Evolutionary conservation across 1,140 invertebrate species (phyloP).

Genomic region (Himalopsyche phryganea): DNA sequence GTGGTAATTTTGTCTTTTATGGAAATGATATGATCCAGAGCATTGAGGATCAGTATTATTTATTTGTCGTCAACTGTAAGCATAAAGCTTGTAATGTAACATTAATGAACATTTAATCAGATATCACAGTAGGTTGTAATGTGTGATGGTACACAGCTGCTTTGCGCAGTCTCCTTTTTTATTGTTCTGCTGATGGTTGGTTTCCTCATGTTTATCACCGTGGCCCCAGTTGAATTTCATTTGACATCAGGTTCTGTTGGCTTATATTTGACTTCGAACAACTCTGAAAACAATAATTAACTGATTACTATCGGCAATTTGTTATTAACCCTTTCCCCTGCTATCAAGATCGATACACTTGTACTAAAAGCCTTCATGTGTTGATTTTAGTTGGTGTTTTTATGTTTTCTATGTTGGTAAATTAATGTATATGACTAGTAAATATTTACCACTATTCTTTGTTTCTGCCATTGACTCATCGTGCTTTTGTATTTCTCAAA

Average conservation of each 20-base stretch:
- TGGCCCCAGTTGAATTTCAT: constrained; percentile 49
- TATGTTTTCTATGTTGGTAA: no score
- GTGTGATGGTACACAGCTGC: constrained; percentile 31
- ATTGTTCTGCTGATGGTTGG: neutral
- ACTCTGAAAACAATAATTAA: constrained; percentile 43
- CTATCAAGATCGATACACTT: no score
- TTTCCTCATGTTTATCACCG: constrained; percentile 43
- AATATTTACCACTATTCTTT: constrained; percentile 67
- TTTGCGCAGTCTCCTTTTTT: constrained; percentile 22
- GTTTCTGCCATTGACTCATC: constrained; percentile 72
- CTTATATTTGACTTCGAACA: constrained; percentile 44
- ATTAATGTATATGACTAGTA: no score
- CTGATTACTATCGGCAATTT: no score
- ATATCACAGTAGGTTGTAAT: constrained; percentile 34
- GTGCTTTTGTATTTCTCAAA: constrained; percentile 77
- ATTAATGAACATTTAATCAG: constrained; percentile 33
- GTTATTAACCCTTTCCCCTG: no score
- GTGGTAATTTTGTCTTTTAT: no score
- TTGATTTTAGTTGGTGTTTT: no score
- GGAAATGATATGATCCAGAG: no score
- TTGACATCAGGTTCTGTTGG: constrained; percentile 50
- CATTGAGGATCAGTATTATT: constrained; percentile 5
- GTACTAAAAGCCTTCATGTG: no score
- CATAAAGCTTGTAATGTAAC: constrained; percentile 31
- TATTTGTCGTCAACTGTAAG: constrained; percentile 26